Base-by-base conservation (phyloP, 2,113 vertebrate species). In the Stigmatopora argus region DNA sequence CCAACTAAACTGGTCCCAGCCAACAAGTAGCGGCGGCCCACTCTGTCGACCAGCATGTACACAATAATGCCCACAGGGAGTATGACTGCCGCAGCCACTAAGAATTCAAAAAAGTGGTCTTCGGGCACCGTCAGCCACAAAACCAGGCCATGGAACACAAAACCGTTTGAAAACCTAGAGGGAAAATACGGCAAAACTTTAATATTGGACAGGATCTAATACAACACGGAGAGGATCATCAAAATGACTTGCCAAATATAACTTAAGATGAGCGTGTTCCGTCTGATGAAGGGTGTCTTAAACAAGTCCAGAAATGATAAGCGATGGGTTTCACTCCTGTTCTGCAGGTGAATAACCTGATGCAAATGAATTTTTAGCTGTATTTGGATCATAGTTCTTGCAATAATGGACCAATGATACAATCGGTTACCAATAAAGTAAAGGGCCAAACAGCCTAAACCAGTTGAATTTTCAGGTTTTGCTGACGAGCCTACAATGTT, bases 21-120 rank as follows among this genome's bases (percentile, higher is more conserved):
- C 67, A 78, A 92, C 34, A 92, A 92, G 67, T 89, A 86, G 5
- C 92, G 87, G 0, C 93, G 83, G 2, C 93, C 92, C 0, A 94
- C 0, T 11, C 91, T 88, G 61, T 94, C 93, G 1, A 95, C 93
- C 23, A 90, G 89, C 51, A 93, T 64, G 65, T 94, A 80, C 68
- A 94, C 92, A 14, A 95, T 62, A 7, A 94, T 58, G 14, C 92
- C 93, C 0, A 83, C 87, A 0, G 92, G 92, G 70, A 95, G 81
- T 67, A 94, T 93, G 77, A 93, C 91, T 0, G 84, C 78, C 19
- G 89, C 92, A 0, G 92, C 92, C 78, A 94, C 89, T 49, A 94
- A 91, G 72, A 94, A 94, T 61, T 93, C 90, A 1, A 93, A 38
- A 63, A 91, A 93, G 64, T 93, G 83, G 60, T 93, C 86, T 17